Evolutionary conservation across 2,888 invertebrate species (phyloP).

Genomic region (Dyspetes luteomarginatus): DNA sequence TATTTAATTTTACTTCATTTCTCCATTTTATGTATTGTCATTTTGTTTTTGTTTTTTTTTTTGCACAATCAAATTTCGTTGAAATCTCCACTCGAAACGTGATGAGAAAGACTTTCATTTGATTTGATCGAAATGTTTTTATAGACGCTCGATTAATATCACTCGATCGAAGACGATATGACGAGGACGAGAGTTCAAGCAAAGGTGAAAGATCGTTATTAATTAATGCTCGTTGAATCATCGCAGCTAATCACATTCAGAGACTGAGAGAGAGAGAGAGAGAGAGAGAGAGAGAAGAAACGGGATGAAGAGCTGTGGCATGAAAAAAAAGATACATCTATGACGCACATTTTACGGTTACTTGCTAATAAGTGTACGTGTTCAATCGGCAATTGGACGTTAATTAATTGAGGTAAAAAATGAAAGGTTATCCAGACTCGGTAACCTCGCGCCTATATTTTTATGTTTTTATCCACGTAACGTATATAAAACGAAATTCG

Average conservation of each 20-base stretch:
- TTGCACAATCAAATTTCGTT: background rate
- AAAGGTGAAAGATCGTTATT: constrained; percentile 59
- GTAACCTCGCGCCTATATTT: constrained; percentile 22
- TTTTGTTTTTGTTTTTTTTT: background rate
- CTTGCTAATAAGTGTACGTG: constrained; percentile 17
- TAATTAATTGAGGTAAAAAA: constrained; percentile 66
- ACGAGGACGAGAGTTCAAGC: constrained; percentile 49
- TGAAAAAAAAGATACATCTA: constrained; percentile 1
- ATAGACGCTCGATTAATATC: background rate
- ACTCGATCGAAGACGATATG: background rate
- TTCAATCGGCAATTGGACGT: constrained; percentile 65
- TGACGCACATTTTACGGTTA: constrained; percentile 32
- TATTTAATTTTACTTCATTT: background rate
- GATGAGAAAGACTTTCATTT: background rate
- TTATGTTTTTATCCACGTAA: background rate
- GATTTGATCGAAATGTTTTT: constrained; percentile 5
- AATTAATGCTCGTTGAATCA: constrained; percentile 25
- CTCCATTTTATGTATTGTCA: background rate
- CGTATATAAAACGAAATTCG: background rate
- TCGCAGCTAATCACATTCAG: no score
- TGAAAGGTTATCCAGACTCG: constrained; percentile 49
- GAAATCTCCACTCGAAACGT: background rate
- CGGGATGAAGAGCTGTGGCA: constrained; percentile 15
- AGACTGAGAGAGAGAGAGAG: no score
- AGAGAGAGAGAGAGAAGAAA: constrained; percentile 29